A percentile compares a stretch with the other conserved stretches of the same genome.
Conservation (phyloP, 2,888 invertebrate species). For the Pristionchus maxplancki region DNA sequence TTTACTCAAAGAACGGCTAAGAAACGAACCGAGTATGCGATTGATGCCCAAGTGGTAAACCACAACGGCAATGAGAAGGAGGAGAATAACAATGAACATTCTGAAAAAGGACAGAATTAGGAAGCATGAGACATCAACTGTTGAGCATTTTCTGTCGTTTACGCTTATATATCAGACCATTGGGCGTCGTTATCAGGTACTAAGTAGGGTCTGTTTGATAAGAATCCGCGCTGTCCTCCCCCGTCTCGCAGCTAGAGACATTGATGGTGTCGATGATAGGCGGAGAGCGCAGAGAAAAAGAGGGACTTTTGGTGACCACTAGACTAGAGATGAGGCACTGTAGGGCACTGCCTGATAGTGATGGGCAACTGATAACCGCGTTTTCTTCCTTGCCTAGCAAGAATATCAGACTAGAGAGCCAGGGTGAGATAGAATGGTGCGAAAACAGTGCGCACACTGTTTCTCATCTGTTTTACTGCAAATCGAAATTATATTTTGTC, state of each 20-base stretch:
- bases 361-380: too few relatives aligned
- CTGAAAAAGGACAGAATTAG: background rate
- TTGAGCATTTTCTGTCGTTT: too few relatives aligned
- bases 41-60: background rate
- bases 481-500: too few relatives aligned
- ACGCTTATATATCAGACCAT: background rate
- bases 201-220: background rate
- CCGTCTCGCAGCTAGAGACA: background rate
- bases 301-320: background rate
- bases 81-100: background rate
- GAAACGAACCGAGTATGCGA: background rate
- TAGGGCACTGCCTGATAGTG: background rate
- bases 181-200: background rate
- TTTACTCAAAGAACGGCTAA: background rate
- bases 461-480: too few relatives aligned
- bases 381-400: too few relatives aligned
- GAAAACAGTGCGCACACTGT: too few relatives aligned
- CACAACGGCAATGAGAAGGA: background rate
- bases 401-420: background rate
- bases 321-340: background rate
- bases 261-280: background rate
- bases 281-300: background rate
- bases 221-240: background rate
- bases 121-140: too few relatives aligned
- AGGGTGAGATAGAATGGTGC: too few relatives aligned